Base-by-base conservation (phyloP, 2,888 invertebrate species). In the Nephrotoma appendiculata region DNA sequence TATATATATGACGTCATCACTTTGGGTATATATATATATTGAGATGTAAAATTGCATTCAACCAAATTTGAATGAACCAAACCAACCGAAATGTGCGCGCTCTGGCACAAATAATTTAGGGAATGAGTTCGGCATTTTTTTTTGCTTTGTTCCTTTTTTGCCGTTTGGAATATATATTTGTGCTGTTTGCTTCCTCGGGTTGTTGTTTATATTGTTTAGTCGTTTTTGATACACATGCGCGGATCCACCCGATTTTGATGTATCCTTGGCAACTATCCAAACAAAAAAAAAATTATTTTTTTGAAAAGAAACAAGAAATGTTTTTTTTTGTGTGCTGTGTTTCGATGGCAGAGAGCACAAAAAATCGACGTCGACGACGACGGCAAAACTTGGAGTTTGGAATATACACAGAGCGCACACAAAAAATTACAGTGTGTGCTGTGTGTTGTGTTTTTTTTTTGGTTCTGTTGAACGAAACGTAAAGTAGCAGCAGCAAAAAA, bases 191-290 rank as follows among this genome's bases (percentile, higher is more conserved):
- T 84, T 84, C 42, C 43, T 86, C 86, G 86, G 85, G 19, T 87
- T 71, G 44, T 85, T 71, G 12, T 43, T n/a, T 48, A 52, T 83
- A 41, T 48, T 12, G 84, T 41, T 86, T 86, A 86, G 86, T 86
- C 86, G 87, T 85, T 71, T 71, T 71, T 71, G 71, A 87, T 86
- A 86, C 86, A 85, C 87, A 87, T 87, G 87, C 87, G 87, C 87
- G 87, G 86, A 85, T 86, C 86, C 86, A 86, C 86, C 87, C 87
- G 86, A 86, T 83, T 86, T 86, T 86, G 86, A 87, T 87, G 86
- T 87, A 86, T 87, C 87, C 87, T 87, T 87, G 87, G 87, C 87
- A 87, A 87, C 87, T 86, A 87, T 87, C 86, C 87, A 87, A 87
- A 86, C 86, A 85, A 87, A 86, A 86, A 83, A 86, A 83, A 57